A percentile compares a stretch with the other conserved stretches of the same genome.
These are phyloP conservation scores for Drosophila rufa DNA, from an alignment of 1,140 invertebrate genomes.

Conservation along the genomic window DNA sequence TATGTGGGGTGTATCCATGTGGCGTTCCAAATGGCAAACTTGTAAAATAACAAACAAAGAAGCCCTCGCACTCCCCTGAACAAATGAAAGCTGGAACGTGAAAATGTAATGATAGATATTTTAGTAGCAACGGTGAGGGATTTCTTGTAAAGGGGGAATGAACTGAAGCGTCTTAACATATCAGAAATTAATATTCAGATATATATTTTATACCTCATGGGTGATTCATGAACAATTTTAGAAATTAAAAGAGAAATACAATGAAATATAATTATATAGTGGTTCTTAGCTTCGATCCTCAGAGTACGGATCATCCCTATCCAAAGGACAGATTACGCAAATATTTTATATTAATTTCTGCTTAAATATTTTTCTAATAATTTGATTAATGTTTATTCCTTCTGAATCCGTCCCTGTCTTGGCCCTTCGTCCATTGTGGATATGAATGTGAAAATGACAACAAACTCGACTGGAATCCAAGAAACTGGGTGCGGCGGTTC, in stretches of 20 bases:
- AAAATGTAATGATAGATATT: slow-evolving; percentile 58
- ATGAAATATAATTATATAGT: not conserved
- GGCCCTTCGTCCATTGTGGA: slow-evolving; percentile 27
- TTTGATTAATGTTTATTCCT: not conserved
- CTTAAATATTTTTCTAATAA: not conserved
- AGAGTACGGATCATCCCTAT: not conserved
- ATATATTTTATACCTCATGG: not conserved
- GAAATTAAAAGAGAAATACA: not conserved
- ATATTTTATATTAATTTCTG: not conserved
- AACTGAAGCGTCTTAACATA: not conserved
- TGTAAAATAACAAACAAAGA: slow-evolving; percentile 59
- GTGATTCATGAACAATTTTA: not conserved
- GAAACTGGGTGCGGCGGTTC: slow-evolving; percentile 59
- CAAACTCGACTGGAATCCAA: slow-evolving; percentile 58
- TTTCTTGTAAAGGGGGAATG: not conserved
- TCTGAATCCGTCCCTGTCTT: slow-evolving; percentile 10
- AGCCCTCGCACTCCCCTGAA: slow-evolving; percentile 3
- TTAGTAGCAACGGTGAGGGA: slow-evolving; percentile 20
- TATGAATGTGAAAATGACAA: slow-evolving; percentile 72
- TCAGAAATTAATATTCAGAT: not conserved
- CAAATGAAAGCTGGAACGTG: slow-evolving; percentile 27
- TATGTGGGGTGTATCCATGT: slow-evolving; percentile 39
- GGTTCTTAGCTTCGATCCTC: not conserved
- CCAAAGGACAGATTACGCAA: too few species aligned
- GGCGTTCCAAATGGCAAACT: slow-evolving; percentile 41